These are phyloP conservation scores for Serranus cabrilla DNA, from an alignment of 2,797 vertebrate genomes.

Conservation along the genomic window DNA sequence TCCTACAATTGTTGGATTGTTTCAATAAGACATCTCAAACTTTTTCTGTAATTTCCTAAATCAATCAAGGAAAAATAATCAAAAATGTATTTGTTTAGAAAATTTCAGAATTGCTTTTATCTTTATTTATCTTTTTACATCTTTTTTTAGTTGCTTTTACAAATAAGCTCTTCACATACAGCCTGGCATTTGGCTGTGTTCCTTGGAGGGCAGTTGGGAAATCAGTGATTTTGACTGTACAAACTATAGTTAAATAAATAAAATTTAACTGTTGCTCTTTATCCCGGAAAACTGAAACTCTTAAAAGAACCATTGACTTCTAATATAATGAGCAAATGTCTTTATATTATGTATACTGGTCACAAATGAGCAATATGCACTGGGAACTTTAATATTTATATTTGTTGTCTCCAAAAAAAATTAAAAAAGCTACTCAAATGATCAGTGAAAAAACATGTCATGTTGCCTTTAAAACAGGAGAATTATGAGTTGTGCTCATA, in stretches of 20 bases:
- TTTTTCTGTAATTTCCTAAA: too few relatives aligned
- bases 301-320: not conserved
- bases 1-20: too few relatives aligned
- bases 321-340: not conserved
- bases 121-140: too few relatives aligned
- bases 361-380: too few relatives aligned
- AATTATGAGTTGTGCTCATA: not conserved
- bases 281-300: not conserved
- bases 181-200: not conserved
- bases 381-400: not conserved
- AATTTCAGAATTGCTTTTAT: too few relatives aligned
- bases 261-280: not conserved
- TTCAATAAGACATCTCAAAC: too few relatives aligned
- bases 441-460: not conserved
- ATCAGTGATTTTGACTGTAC: conserved; percentile 3
- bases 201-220: not conserved
- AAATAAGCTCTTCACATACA: conserved; percentile 14
- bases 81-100: too few relatives aligned
- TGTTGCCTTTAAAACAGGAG: not conserved
- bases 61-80: too few relatives aligned
- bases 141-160: too few relatives aligned
- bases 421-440: not conserved
- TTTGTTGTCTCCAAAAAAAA: conserved; percentile 13
- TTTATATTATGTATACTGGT: not conserved
- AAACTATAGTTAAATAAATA: conserved; percentile 11